These are phyloP conservation scores for Oppia nitens DNA, from an alignment of 1,140 invertebrate species.

Conservation along the genomic window DNA sequence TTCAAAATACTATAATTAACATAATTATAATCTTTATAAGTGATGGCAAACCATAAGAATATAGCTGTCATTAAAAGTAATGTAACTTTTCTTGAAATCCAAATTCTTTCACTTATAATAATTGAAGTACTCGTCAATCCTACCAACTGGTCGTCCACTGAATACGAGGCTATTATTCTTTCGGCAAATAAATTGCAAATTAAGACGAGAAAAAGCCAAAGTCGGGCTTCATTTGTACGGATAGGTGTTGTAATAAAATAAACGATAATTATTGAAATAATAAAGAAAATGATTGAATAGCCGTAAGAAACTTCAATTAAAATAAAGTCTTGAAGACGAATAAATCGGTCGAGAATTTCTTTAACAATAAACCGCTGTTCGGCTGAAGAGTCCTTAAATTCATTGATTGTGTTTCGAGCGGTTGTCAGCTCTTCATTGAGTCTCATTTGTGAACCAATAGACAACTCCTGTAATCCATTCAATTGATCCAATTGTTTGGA, in stretches of 20 bases:
- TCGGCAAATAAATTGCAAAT: conserved; percentile 30
- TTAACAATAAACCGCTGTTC: conserved; percentile 37
- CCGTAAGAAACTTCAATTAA: conserved; percentile 40
- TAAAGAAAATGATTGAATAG: conserved; percentile 40
- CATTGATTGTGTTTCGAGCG: conserved; percentile 32
- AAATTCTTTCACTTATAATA: neutral
- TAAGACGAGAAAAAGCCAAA: conserved; percentile 36
- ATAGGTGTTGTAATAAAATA: conserved; percentile 37
- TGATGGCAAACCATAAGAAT: neutral
- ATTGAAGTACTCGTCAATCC: too few species aligned
- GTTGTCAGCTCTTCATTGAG: conserved; percentile 31
- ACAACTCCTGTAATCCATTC: conserved; percentile 35
- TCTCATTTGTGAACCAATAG: conserved; percentile 36
- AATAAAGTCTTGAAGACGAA: conserved; percentile 34
- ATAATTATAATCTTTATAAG: neutral
- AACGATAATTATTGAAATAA: conserved; percentile 31
- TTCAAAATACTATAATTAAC: conserved; percentile 4
- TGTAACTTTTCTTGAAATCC: neutral
- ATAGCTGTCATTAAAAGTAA: neutral
- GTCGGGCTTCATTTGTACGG: conserved; percentile 33
- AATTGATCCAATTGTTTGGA: conserved; percentile 28
- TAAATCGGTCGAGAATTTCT: conserved; percentile 39
- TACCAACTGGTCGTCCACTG: neutral
- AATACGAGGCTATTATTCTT: conserved; percentile 18
- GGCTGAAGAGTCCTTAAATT: conserved; percentile 35